These are phyloP conservation scores for Ariopsis seemanni DNA, from an alignment of 2,113 vertebrate genomes.

Conservation along the genomic window DNA sequence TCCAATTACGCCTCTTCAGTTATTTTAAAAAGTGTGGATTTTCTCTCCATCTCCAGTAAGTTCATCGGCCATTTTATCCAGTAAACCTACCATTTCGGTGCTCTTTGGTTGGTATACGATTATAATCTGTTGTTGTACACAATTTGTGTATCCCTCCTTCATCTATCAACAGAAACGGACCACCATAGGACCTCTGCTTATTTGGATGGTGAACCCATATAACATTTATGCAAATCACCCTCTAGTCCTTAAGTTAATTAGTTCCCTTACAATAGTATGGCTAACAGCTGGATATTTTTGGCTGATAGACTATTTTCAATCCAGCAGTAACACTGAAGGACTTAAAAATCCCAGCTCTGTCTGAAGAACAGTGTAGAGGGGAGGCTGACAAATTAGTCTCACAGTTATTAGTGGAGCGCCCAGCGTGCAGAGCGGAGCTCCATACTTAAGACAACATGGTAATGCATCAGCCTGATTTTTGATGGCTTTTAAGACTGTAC, in stretches of 20 bases:
- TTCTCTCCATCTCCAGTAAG: neutral
- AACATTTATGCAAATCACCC: neutral
- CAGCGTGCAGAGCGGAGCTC: too few species aligned
- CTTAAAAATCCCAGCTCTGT: neutral
- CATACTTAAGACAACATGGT: too few species aligned
- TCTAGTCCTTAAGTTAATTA: neutral
- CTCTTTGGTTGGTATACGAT: neutral
- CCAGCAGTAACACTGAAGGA: neutral
- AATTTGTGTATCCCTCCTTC: neutral
- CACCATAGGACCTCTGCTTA: neutral
- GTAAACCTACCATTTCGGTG: neutral
- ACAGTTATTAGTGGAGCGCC: neutral
- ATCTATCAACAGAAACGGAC: neutral
- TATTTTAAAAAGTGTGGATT: neutral
- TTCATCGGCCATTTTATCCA: neutral
- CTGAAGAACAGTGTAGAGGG: neutral
- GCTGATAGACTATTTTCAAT: neutral
- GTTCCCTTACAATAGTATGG: neutral
- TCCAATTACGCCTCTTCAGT: neutral
- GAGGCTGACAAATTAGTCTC: neutral
- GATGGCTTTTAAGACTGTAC: too few species aligned
- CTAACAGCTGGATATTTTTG: neutral
- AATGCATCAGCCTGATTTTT: too few species aligned
- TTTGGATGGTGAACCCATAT: neutral
- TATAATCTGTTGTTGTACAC: neutral